A percentile compares a stretch with the other conserved stretches of the same genome.
Conservation (phyloP, 2,797 vertebrate species). For the Ctenochaetus hawaiiensis region DNA sequence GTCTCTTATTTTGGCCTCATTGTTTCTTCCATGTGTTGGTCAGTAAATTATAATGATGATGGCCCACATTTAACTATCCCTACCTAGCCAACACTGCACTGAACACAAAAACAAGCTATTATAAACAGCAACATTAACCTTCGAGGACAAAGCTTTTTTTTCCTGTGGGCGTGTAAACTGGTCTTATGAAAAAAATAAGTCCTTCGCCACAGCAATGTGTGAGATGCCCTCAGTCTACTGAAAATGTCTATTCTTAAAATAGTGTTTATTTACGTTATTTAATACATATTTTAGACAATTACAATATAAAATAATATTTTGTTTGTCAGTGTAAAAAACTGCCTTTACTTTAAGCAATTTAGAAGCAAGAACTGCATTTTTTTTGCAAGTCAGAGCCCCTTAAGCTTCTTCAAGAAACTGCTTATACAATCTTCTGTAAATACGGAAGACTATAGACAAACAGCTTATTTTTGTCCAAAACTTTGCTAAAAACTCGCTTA, state of each 20-base stretch:
- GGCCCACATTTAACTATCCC: constrained; percentile 30
- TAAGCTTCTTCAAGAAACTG: too few species aligned
- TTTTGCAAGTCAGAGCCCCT: too few species aligned
- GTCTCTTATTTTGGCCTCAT: constrained; percentile 11
- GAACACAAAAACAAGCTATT: constrained; percentile 14
- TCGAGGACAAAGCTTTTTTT: constrained; percentile 21
- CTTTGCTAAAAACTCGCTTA: too few species aligned
- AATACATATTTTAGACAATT: not conserved
- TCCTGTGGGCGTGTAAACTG: not conserved
- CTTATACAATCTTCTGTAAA: too few species aligned
- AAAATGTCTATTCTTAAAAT: not conserved
- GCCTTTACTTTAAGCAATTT: too few species aligned
- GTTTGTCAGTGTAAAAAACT: too few species aligned
- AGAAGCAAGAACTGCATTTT: too few species aligned
- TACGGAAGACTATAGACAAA: too few species aligned
- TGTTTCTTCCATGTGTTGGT: constrained; percentile 20
- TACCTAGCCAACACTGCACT: constrained; percentile 1
- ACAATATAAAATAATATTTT: too few species aligned
- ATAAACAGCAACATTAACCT: constrained; percentile 10
- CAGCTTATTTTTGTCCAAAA: too few species aligned
- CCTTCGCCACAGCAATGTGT: constrained; percentile 6
- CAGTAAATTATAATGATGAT: constrained; percentile 40
- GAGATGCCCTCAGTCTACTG: not conserved
- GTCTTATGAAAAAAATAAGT: not conserved
- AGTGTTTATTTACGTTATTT: not conserved